Base-by-base conservation (phyloP, 1,140 invertebrate species). In the Cyrtorhinus lividipennis region DNA sequence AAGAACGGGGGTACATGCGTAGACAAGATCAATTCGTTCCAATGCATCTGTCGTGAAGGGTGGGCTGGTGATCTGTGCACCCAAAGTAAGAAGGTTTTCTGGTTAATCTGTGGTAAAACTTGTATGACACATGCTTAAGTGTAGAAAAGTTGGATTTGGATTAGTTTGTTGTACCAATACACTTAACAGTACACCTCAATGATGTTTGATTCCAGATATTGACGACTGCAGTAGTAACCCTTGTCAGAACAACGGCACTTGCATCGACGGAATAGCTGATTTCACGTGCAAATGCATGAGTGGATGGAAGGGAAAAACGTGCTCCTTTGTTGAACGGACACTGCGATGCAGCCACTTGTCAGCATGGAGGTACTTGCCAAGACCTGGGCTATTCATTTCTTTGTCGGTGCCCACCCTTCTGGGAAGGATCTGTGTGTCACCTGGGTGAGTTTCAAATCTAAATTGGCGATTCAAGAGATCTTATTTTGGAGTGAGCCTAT, bases 301-400 rank as follows among this genome's bases (percentile, higher is more conserved):
- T 63, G 84, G 83, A n/a, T 88, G 86, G 86, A 86, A 87, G 73
- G 88, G 86, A 66, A 84, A 83, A 69, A 87, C 83, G 0, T 89
- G 86, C 69, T 78, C 80, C n/a, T 13, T 71, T 83, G 1, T 77
- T 80, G 62, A 79, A 82, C 30, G 77, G 80, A 24, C 82, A 84
- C 67, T 84, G 82, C 66, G 81, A 84, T 65, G 79, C 79, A 24
- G 75, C 76, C 1, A 83, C 81, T 0, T 83, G 81, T 66, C 76
- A 78, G 48, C 81, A 83, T 69, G 81, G 81, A 2, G 82, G 84
- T 1, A 83, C 80, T 0, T 86, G 84, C 66, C 77, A 81, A 59
- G 83, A 85, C 67, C 73, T 81, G 8, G 83, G 83, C 0, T 79
- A 79, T 63, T 79, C 80, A 0, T 85, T 82, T 67, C 73, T 77